Base-by-base conservation (phyloP, 2,888 invertebrate species). In the Venusia cambrica region DNA sequence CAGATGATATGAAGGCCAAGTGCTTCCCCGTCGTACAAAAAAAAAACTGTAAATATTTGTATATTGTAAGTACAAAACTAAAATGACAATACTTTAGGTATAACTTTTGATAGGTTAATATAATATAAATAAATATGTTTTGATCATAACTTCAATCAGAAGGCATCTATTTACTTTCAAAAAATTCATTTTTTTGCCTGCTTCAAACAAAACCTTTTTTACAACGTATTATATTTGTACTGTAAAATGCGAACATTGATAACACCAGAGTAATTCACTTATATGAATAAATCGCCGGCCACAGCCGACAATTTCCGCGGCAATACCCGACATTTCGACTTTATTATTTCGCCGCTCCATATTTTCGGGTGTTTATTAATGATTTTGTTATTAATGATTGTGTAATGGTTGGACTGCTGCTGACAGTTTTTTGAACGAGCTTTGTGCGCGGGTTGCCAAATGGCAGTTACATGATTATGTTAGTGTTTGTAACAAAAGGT, bases 311-410 rank as follows among this genome's bases (percentile, higher is more conserved):
- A 70, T 74, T 75, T 64, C 60, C 54, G 49, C 53, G 49, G 40
- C 35, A 50, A 38, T 45, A 47, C 46, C 45, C 52, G 25, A 53
- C 60, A 47, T 55, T 59, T 53, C 52, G 37, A 51, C 55, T 59
- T 64, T 64, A 69, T 73, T 68, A 71, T 66, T 69, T 71, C 60
- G 52, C 67, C 75, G 76, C 74, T 76, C 73, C 73, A 76, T 74
- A 73, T 76, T 58, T 73, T 67, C 52, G 57, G 69, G 58, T 64
- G 67, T 71, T 72, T 73, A 78, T 80, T 76, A 80, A 81, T 78
- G 73, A 74, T 76, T 74, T 71, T 71, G 68, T 78, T 73, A 78
- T 80, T 76, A 80, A 81, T 78, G 73, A 74, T 76, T 74, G 70
- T 71, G 68, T 78, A 76, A 78, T 77, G 73, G 73, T 61, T 51